Conservation (phyloP, 2,797 vertebrate species). For the Xenentodon cancila region DNA sequence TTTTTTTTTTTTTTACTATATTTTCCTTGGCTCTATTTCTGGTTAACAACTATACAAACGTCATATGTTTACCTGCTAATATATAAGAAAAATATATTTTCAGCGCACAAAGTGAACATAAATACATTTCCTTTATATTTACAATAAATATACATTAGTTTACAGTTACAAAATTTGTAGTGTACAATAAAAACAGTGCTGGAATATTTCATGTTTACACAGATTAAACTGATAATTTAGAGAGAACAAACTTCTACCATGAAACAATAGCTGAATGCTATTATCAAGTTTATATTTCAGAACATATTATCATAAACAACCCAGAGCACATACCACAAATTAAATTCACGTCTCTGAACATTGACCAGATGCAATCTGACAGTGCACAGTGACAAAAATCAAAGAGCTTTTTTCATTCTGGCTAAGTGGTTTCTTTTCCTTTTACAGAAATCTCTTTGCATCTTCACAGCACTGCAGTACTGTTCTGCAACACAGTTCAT, state of each 20-base stretch:
- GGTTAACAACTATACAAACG: too few species aligned
- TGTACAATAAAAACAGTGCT: conserved; percentile 77
- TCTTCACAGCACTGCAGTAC: not conserved
- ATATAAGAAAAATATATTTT: conserved; percentile 1
- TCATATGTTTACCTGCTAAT: not conserved
- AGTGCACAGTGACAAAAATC: conserved; percentile 54
- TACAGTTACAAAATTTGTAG: conserved; percentile 47
- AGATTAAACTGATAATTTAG: conserved; percentile 37
- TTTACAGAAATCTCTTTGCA: conserved; percentile 14
- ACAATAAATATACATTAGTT: conserved; percentile 81
- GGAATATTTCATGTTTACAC: conserved; percentile 54
- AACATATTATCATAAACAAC: conserved; percentile 36
- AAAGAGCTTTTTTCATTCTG: conserved; percentile 66
- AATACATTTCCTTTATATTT: conserved; percentile 81
- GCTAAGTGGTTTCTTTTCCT: conserved; percentile 61
- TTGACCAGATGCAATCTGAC: conserved; percentile 25
- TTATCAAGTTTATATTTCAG: conserved; percentile 36
- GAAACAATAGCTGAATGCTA: conserved; percentile 11
- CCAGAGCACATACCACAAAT: conserved; percentile 34
- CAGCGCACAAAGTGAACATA: conserved; percentile 71
- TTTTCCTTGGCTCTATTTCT: not conserved
- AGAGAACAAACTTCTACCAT: conserved; percentile 20
- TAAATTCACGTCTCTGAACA: conserved; percentile 27
- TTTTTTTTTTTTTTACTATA: too few species aligned
- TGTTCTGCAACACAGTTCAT: not conserved